Base-by-base conservation (phyloP, 2,113 vertebrate species). In the Puma concolor region DNA sequence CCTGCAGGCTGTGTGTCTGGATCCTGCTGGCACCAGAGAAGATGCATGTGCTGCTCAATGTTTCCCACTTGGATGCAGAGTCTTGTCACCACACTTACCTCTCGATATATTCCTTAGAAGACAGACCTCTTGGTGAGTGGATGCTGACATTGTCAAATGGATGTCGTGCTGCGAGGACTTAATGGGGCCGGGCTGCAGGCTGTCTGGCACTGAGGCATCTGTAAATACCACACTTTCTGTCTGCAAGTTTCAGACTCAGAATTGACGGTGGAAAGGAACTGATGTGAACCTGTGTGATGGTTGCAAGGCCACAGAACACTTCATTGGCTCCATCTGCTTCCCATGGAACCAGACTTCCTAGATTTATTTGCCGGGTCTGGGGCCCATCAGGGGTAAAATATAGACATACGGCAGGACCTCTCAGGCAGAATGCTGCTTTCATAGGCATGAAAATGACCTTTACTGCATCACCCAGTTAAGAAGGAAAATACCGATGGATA, bases 1-100 rank as follows among this genome's bases (percentile, higher is more conserved):
- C 19, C 97, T 97, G 2, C 98, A 99, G 99, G 93, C 81, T 98
- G 63, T 99, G 99, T 97, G 48, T 98, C 66, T 99, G 99, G 99
- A 98, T 97, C 13, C 88, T 99, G 0, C 25, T 54, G 60, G 98
- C 98, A 71, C 98, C 99, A 86, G 97, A 98, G 83, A 97, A 97
- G 81, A 98, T 97, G 83, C 96, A 98, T 1, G 90, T 99, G 52
- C 95, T 99, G n/a, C 88, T 99, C 96, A 93, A 1, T 91, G 99
- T 99, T 91, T 95, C 98, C 64, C 94, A 91, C 86, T 98, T 99
- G 33, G 98, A 99, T 88, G 71, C 99, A 87, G 99, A 76, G 0
- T 96, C 98, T 88, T 99, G 99, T 98, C 97, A 92, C 63, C 98
- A 98, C 0, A 99, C 99, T 95, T 99, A 98, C 38, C 98, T 99